Base-by-base conservation (phyloP, 1,140 invertebrate species). In the Andricus grossulariae region DNA sequence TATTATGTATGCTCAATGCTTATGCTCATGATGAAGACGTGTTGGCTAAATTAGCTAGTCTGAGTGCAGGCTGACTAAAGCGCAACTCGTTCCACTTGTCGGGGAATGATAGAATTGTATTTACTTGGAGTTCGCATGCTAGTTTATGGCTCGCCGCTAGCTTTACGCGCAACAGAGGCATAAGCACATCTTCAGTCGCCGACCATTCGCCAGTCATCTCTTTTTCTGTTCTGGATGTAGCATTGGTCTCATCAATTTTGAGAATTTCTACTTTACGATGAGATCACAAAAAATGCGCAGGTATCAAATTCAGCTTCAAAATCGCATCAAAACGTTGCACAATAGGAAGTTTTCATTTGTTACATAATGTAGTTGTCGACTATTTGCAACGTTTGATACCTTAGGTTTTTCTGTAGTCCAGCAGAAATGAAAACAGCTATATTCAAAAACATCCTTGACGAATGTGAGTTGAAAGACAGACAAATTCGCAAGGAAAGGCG, bases 71-170 rank as follows among this genome's bases (percentile, higher is more conserved):
- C 60, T 66, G 60, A 66, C 60, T n/a, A 70, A 32, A 45, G 10
- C n/a, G 51, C 15, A 49, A 51, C 73, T 50, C 66, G 57, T 71
- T 54, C 73, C n/a, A 49, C 75, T 50, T 73, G 19, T 45, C 25
- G 19, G 54, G 75, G 83, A 83, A 87, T 90, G 90, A 91, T 88
- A 85, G 84, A 90, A 90, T 90, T 89, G 86, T 90, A 85, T 90
- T 91, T 90, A 90, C 86, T 82, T 82, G 74, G 81, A 90, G 85
- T 90, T 91, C 88, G 86, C 86, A 88, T 88, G 87, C 88, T 87
- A 87, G 86, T 90, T 21, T 88, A 85, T 80, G 80, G 81, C 80
- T 79, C 79, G 80, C 80, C 80, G 78, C 81, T 84, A 79, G 85
- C 79, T 84, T 87, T 86, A 82, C 83, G 82, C 85, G 82, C 83